Conservation (phyloP, 1,140 invertebrate species). For the Nixonia krombeini region DNA sequence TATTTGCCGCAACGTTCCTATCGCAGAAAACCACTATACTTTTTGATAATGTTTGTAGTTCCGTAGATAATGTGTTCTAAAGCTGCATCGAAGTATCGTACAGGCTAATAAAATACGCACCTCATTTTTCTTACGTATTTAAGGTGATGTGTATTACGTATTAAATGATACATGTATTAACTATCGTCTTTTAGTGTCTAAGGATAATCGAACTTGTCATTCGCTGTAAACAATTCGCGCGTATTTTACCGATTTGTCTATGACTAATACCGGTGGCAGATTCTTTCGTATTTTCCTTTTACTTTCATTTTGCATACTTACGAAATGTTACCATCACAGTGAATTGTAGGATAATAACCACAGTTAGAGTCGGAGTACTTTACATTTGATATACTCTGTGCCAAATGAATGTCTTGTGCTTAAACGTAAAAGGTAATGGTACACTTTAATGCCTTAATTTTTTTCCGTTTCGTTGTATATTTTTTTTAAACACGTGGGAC, state of each 20-base stretch:
- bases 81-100: constrained; percentile 1
- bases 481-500: constrained; percentile 12
- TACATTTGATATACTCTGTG: constrained; percentile 56
- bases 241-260: constrained; percentile 11
- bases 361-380: constrained; percentile 54
- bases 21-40: constrained; percentile 31
- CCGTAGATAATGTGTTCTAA: neutral
- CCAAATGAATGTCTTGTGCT: constrained; percentile 26
- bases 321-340: constrained; percentile 44
- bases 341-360: constrained; percentile 52
- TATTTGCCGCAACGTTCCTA: constrained; percentile 40
- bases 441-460: neutral
- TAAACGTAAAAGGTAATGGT: neutral
- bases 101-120: neutral
- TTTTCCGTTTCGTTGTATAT: neutral
- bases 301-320: constrained; percentile 21
- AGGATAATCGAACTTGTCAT: constrained; percentile 62
- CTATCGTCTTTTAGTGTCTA: constrained; percentile 34
- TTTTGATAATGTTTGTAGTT: constrained; percentile 36
- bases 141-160: neutral
- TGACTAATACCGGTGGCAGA: constrained; percentile 17
- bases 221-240: constrained; percentile 43
- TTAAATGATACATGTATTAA: neutral
- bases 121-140: constrained; percentile 13
- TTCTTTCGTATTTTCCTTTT: constrained; percentile 17